These are phyloP conservation scores for Ataeniobius toweri DNA, from an alignment of 2,797 vertebrate genomes.

Conservation along the genomic window DNA sequence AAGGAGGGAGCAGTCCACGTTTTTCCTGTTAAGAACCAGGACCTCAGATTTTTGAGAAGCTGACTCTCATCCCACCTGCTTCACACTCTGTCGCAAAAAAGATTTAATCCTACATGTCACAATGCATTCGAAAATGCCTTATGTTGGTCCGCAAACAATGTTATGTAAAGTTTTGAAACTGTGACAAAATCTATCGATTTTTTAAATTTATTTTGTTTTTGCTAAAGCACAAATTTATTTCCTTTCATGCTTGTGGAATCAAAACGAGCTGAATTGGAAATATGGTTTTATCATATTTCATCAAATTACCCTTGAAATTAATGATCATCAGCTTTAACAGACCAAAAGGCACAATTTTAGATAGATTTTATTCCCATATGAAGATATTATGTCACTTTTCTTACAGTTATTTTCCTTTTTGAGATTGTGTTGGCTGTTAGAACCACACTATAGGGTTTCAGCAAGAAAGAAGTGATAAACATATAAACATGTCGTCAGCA, in stretches of 20 bases:
- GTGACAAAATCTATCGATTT: background rate
- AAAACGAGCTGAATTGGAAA: background rate
- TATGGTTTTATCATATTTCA: background rate
- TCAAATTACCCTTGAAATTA: background rate
- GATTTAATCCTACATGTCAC: background rate
- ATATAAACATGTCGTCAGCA: background rate
- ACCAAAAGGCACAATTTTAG: background rate
- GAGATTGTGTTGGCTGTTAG: background rate
- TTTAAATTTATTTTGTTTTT: background rate
- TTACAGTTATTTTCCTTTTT: background rate
- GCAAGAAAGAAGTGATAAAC: background rate
- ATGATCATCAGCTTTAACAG: background rate
- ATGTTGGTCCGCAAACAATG: background rate
- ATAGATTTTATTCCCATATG: background rate
- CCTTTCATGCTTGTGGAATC: background rate
- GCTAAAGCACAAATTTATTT: background rate
- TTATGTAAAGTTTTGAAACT: background rate
- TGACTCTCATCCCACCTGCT: background rate
- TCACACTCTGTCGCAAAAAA: background rate
- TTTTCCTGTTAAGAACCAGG: no score
- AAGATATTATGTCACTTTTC: background rate
- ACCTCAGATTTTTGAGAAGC: background rate
- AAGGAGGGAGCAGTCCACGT: background rate
- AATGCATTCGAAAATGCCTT: background rate
- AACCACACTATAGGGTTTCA: background rate